Evolutionary conservation across 2,113 vertebrate species (phyloP).

Genomic region (Hippocampus zosterae): DNA sequence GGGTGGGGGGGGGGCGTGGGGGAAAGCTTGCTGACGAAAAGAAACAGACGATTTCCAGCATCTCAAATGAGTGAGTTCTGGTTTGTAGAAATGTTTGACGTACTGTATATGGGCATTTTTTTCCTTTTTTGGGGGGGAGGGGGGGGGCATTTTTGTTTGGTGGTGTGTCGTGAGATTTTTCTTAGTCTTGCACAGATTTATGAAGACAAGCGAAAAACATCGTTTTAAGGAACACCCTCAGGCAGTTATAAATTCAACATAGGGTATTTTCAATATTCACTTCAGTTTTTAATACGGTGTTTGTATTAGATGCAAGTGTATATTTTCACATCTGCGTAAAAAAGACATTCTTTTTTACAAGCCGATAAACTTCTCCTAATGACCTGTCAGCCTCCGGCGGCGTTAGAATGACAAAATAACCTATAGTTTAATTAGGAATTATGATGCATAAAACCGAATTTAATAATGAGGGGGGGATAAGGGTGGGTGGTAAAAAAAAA

Average conservation of each 20-base stretch:
- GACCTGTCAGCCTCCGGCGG: neutral
- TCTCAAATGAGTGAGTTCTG: neutral
- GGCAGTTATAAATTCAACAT: neutral
- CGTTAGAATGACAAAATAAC: conserved; percentile 7
- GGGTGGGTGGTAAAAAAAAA: conserved; percentile 9
- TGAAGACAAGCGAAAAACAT: neutral
- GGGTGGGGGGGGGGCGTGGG: too few species aligned
- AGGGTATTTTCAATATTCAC: neutral
- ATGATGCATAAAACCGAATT: conserved; percentile 14
- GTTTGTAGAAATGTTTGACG: neutral
- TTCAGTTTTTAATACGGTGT: neutral
- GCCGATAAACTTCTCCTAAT: conserved; percentile 21
- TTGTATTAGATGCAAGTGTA: neutral
- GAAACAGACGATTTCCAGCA: conserved; percentile 10
- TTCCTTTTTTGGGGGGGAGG: too few species aligned
- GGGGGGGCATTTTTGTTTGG: too few species aligned
- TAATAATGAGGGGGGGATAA: neutral
- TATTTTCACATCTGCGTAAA: neutral
- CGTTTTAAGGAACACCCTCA: neutral
- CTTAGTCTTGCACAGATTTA: neutral
- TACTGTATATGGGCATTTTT: neutral
- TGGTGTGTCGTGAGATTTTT: too few species aligned
- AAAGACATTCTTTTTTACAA: conserved; percentile 2
- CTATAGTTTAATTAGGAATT: conserved; percentile 4
- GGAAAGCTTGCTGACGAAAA: conserved; percentile 3